Base-by-base conservation (phyloP, 2,797 vertebrate genomes). In the Tapera naevia region DNA sequence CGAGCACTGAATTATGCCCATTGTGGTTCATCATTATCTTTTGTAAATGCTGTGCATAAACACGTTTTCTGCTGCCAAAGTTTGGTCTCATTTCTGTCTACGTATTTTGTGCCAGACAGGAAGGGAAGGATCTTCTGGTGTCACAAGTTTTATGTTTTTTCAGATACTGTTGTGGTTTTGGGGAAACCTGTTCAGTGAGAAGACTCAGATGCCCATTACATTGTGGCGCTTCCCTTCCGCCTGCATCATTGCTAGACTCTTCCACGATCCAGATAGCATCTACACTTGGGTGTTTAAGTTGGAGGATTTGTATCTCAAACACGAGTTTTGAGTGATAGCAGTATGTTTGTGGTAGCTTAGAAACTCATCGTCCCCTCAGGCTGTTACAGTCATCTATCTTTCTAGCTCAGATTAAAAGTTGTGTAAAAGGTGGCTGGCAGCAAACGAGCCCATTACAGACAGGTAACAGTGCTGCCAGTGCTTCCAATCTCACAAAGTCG, bases 1-100 rank as follows among this genome's bases (percentile, higher is more conserved):
- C 0, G 0, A 48, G 30, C 12, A 46, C 37, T 61, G 75, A 71
- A 9, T 61, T 65, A 25, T 32, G 8, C 0, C 2, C 7, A 2
- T 11, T 0, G 1, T 39, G 45, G 46, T 19, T 92, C 13, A 6
- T 17, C 0, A 0, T 43, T 92, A 83, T 53, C 17, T 33, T 50
- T 51, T 45, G 73, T 11, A 10, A 56, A 13, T 12, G 53, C 14
- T 2, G 0, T 4, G 8, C 8, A 2, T n/a, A 18, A 62, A 21
- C 28, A 58, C 13, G 0, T 15, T 53, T 39, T 22, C 33, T 54
- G 4, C 62, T 53, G 48, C 48, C 39, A 14, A 7, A 30, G 17
- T 53, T 66, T 51, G 7, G 27, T 70, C 30, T 50, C 12, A 16
- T 13, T 45, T 17, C 39, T 57, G 39, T 80, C 43, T 70, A 7